Percentiles rank a stretch among this genome's conserved stretches.
These are phyloP conservation scores for Plumapathes pennacea DNA, from an alignment of 92 coral and sea anemone genomes.

Conservation along the genomic window DNA sequence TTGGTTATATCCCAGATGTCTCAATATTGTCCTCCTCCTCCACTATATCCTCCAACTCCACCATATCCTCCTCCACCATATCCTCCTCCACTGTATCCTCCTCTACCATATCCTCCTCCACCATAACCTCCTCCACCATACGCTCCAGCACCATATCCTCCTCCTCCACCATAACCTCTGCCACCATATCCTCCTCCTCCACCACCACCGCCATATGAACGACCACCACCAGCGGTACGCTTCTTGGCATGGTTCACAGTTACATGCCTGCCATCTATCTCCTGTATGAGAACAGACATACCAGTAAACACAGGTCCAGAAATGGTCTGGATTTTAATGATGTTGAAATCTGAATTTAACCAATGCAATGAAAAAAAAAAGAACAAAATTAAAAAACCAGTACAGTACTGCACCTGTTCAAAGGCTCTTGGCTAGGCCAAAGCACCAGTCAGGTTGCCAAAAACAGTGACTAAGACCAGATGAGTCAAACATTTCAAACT, in stretches of 20 bases:
- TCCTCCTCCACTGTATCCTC: background rate
- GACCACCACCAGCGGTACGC: constrained; percentile 7
- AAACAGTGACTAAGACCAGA: too few relatives aligned
- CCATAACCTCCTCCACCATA: constrained; percentile 26
- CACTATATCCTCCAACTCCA: background rate
- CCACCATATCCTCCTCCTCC: constrained; percentile 32
- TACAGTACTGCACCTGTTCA: too few relatives aligned
- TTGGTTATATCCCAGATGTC: too few relatives aligned
- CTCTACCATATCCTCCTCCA: constrained; percentile 2
- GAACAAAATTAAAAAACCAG: too few relatives aligned
- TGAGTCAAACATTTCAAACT: too few relatives aligned
- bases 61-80: constrained; percentile 5
- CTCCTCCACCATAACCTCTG: constrained; percentile 20
- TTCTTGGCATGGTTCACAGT: constrained; percentile 27
- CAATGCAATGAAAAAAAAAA: too few relatives aligned
- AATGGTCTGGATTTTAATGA: too few relatives aligned
- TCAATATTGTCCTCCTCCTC: too few relatives aligned
- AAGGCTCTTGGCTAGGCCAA: too few relatives aligned
- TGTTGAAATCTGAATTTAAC: too few relatives aligned
- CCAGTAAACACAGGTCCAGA: too few relatives aligned
- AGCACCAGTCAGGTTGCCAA: too few relatives aligned
- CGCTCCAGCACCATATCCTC: constrained; percentile 17
- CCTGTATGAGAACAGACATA: constrained; percentile 1
- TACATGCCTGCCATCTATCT: constrained; percentile 29
- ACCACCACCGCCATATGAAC: constrained; percentile 40